Evolutionary conservation across 2,113 vertebrate genomes (phyloP), one percentile per base, ranked within the genome.

Genomic region (Craseonycteris thonglongyai): DNA sequence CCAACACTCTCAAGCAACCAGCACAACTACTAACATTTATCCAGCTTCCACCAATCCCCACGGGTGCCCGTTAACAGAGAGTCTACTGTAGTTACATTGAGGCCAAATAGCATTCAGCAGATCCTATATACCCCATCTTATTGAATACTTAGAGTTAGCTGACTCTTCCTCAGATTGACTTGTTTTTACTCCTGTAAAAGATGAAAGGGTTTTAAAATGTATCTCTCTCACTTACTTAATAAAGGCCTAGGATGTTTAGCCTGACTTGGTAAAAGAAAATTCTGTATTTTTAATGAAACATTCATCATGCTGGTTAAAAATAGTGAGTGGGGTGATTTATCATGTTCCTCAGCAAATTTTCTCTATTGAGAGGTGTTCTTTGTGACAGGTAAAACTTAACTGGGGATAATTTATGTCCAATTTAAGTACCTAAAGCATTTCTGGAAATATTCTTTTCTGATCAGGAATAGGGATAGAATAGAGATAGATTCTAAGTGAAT

Each of bases 271-370:
- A 72, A 86, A 90, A 91, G 18, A 76, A 94, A 86, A 76, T 88
- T 38, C 2, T 92, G 58, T 89, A 80, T 75, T 93, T 95, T 86
- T 94, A 87, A 82, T 93, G 66, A 71, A 89, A 59, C 5, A 72
- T 69, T 92, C 35, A 90, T 79, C 75, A 5, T 54, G 40, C 76
- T 97, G 65, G 54, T 93, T 54, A 90, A 84, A 35, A 58, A 21
- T 28, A 11, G 21, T 24, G 4, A 42, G 21, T n/a, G 7, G 24
- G 13, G 1, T 4, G 54, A 24, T 86, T 33, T 56, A 66, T 86
- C 69, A 21, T 71, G 6, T 66, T 90, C 56, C 38, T 82, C 14
- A 15, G 28, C 42, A 76, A 76, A 42, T 65, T n/a, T n/a, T 51
- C 40, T 76, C 42, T 59, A 78, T 19, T 6, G 45, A 33, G 35